A percentile compares a stretch with the other conserved stretches of the same genome.
Evolutionary conservation across 2,113 vertebrate genomes (phyloP).

Genomic region (Elgaria multicarinata): DNA sequence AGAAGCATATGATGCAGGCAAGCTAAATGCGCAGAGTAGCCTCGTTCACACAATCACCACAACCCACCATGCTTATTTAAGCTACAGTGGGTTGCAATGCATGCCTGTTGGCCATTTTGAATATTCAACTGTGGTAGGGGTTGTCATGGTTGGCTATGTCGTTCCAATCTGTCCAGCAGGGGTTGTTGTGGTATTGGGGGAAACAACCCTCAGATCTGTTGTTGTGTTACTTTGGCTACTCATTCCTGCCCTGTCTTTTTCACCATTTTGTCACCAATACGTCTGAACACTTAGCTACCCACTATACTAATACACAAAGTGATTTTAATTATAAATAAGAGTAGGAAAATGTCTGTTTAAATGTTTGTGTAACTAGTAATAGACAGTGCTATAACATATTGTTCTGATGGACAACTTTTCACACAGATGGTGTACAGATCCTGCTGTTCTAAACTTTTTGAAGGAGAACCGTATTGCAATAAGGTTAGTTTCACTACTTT

Average conservation of each 20-base stretch:
- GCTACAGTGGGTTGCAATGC: too few relatives aligned
- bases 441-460: slow-evolving; percentile 81
- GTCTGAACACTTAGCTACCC: not conserved
- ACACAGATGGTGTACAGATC: slow-evolving; percentile 89
- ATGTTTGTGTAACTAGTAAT: not conserved
- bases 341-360: not conserved
- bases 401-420: not conserved
- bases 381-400: not conserved
- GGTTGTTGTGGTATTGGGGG: too few relatives aligned
- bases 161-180: too few relatives aligned
- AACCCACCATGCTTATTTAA: too few relatives aligned
- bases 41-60: too few relatives aligned
- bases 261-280: not conserved
- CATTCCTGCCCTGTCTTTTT: not conserved
- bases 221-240: too few relatives aligned
- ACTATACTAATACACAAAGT: not conserved
- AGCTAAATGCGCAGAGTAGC: too few relatives aligned
- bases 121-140: too few relatives aligned
- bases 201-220: too few relatives aligned
- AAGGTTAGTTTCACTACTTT: slow-evolving; percentile 77
- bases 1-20: too few relatives aligned
- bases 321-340: not conserved
- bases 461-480: slow-evolving; percentile 81
- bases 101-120: too few relatives aligned
- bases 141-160: too few relatives aligned